Percentiles rank a stretch among this genome's conserved stretches.
These are phyloP conservation scores for Ciona savignyi DNA, from an alignment of 23 tunicate genomes.

Conservation along the genomic window DNA sequence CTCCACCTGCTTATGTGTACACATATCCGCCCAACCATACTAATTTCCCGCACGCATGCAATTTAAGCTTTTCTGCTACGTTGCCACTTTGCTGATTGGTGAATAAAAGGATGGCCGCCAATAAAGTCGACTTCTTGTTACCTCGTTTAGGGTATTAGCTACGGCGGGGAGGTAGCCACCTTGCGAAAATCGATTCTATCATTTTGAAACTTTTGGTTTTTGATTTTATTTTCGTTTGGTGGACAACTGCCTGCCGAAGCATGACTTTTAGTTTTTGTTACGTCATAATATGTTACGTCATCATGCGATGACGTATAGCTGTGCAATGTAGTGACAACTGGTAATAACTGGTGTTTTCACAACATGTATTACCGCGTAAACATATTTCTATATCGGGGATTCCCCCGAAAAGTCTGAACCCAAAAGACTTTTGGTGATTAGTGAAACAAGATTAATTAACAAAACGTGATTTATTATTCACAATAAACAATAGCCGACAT, in stretches of 20 bases:
- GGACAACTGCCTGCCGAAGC: background rate
- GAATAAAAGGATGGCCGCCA: background rate
- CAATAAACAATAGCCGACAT: too few relatives aligned
- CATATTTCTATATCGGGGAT: too few relatives aligned
- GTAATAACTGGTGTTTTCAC: too few relatives aligned
- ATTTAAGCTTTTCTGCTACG: background rate
- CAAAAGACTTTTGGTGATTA: too few relatives aligned
- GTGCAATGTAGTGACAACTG: too few relatives aligned
- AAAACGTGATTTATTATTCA: too few relatives aligned
- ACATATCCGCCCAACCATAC: background rate
- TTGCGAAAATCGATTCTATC: background rate
- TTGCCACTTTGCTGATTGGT: background rate
- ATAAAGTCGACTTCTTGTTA: too few relatives aligned
- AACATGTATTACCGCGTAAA: too few relatives aligned
- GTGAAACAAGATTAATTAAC: too few relatives aligned
- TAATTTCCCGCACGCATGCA: background rate
- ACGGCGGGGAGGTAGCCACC: conserved; percentile 15
- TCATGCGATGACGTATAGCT: too few relatives aligned
- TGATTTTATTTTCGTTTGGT: background rate
- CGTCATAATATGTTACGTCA: background rate
- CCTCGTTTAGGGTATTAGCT: background rate
- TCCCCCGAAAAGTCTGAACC: too few relatives aligned
- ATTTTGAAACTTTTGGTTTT: background rate
- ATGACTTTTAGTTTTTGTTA: background rate
- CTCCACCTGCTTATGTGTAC: background rate